phyloP scores from a whole-genome alignment of 1,140 invertebrate genomes.

The Ooceraea biroi region DNA sequence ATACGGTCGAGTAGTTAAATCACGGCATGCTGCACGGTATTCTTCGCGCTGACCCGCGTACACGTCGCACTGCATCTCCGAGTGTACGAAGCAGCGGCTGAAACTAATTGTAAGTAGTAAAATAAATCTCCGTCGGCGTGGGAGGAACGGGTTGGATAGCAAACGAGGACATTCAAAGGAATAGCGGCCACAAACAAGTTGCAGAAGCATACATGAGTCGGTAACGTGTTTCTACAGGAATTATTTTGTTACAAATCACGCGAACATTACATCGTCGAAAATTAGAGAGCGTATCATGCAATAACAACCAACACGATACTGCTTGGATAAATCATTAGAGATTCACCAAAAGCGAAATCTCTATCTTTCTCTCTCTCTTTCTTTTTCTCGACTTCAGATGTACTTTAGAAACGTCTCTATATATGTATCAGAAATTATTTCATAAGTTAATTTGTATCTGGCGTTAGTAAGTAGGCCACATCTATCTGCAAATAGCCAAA shows the following conservation, averaged over 20 bases:
- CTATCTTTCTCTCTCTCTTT: background rate
- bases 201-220: background rate
- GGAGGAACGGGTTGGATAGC: constrained; percentile 25
- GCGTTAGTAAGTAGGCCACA: constrained; percentile 41
- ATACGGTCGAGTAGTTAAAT: constrained; percentile 53
- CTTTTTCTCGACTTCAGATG: background rate
- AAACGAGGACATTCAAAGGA: constrained; percentile 50
- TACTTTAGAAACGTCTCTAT: no score
- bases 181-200: constrained; percentile 52
- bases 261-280: constrained; percentile 1
- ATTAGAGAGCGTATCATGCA: background rate
- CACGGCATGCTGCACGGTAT: constrained; percentile 37
- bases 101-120: constrained; percentile 79
- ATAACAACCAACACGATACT: background rate
- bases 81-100: constrained; percentile 57
- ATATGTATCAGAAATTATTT: constrained; percentile 32
- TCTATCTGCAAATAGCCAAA: constrained; percentile 51
- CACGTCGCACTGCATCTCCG: constrained; percentile 47
- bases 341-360: background rate
- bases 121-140: constrained; percentile 75
- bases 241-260: constrained; percentile 42
- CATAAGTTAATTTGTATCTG: constrained; percentile 37
- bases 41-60: constrained; percentile 54
- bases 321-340: constrained; percentile 7
- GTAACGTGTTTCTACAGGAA: constrained; percentile 22